Evolutionary conservation across 2,888 invertebrate species (phyloP).

Genomic region (Cheilosia soror): DNA sequence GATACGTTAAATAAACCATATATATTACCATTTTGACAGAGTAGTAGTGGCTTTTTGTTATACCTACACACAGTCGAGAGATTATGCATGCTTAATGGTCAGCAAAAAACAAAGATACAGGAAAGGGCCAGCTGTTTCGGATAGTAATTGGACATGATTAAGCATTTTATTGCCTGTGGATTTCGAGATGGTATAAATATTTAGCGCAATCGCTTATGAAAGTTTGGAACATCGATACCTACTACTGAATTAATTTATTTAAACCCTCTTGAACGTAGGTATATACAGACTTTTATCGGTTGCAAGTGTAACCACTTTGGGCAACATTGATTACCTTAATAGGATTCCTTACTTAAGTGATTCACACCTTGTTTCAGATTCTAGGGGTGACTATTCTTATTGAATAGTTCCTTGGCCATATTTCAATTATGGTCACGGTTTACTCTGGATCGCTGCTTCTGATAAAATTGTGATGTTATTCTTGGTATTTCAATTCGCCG

Average conservation of each 20-base stretch:
- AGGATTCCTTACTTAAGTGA: no score
- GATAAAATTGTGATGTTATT: no score
- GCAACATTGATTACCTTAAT: no score
- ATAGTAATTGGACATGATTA: slow-evolving; percentile 7
- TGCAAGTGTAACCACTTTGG: no score
- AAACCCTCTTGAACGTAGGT: no score
- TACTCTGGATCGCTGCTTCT: no score
- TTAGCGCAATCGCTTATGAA: neutral
- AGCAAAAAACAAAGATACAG: neutral
- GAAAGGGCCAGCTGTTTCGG: neutral
- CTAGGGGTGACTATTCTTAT: no score
- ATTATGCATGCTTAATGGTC: neutral
- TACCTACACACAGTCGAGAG: neutral
- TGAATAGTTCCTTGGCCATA: no score
- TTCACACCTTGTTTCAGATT: no score
- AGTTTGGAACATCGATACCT: neutral
- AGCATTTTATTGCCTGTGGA: slow-evolving; percentile 8
- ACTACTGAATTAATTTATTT: neutral
- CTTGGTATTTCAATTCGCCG: no score
- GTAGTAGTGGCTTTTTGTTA: neutral
- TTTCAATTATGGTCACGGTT: no score
- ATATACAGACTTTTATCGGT: no score
- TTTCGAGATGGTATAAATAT: neutral
- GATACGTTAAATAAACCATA: slow-evolving; percentile 5
- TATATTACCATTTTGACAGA: slow-evolving; percentile 7